phyloP scores from a whole-genome alignment of 2,888 invertebrate genomes.

The Eristalinus aeneus region DNA sequence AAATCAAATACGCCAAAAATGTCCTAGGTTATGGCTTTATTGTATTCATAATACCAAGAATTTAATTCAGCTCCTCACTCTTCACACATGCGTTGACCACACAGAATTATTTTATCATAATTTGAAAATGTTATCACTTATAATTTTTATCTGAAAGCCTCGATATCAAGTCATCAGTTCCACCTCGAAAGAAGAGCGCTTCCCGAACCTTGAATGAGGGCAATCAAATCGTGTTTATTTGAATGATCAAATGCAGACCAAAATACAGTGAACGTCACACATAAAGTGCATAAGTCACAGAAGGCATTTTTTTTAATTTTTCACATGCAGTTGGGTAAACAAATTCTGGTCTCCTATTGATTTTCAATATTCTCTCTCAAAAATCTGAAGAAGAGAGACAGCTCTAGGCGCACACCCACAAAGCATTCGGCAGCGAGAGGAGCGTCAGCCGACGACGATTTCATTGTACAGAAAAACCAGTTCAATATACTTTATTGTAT shows the following conservation, averaged over 20 bases:
- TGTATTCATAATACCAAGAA: too few relatives aligned
- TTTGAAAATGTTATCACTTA: neutral
- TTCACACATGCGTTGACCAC: neutral
- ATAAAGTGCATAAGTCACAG: neutral
- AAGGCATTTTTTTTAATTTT: neutral
- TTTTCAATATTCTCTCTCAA: constrained; percentile 48
- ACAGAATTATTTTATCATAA: neutral
- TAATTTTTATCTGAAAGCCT: neutral
- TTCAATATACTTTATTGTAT: constrained; percentile 61
- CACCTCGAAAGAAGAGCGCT: too few relatives aligned
- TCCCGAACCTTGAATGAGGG: too few relatives aligned
- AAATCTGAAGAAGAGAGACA: constrained; percentile 36
- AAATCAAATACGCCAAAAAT: too few relatives aligned
- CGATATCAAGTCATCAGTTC: neutral
- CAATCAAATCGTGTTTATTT: too few relatives aligned
- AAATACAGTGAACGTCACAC: neutral
- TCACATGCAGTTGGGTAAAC: constrained; percentile 15
- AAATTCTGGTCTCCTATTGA: constrained; percentile 52
- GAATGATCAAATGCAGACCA: neutral
- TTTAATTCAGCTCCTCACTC: too few relatives aligned
- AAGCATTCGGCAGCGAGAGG: constrained; percentile 11
- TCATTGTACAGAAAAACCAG: constrained; percentile 54
- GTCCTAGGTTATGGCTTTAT: too few relatives aligned
- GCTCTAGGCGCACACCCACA: constrained; percentile 1
- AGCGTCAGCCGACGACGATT: constrained; percentile 27